A percentile compares a stretch with the other conserved stretches of the same genome.
Evolutionary conservation across 1,140 invertebrate species (phyloP).

Genomic region (Zelostemma sp.): DNA sequence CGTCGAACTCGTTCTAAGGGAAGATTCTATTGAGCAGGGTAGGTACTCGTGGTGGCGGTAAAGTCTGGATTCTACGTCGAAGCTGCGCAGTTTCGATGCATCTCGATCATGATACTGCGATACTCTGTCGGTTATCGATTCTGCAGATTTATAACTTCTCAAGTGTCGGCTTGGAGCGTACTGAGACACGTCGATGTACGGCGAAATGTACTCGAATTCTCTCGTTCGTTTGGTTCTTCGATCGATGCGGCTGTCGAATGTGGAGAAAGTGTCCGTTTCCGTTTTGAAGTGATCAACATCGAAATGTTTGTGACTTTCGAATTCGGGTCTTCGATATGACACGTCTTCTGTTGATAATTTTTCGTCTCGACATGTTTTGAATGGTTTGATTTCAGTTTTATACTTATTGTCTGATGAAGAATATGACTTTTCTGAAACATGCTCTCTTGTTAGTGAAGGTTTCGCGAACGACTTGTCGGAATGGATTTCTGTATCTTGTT

Average conservation of each 20-base stretch:
- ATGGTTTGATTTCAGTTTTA: not conserved
- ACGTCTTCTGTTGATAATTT: not conserved
- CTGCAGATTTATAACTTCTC: slow-evolving; percentile 35
- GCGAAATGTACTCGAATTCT: slow-evolving; percentile 5
- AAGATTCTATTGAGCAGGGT: slow-evolving; percentile 6
- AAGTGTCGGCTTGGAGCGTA: slow-evolving; percentile 4
- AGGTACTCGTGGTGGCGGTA: slow-evolving; percentile 8
- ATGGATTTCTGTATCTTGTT: not conserved
- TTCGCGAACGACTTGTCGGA: not conserved
- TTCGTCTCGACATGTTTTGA: not conserved
- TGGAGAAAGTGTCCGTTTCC: not conserved
- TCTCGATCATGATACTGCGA: slow-evolving; percentile 7
- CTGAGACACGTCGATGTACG: not conserved
- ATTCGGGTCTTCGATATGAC: not conserved
- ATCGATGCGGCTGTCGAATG: not conserved
- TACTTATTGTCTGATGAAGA: not conserved
- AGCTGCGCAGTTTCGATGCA: not conserved
- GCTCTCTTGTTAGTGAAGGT: not conserved
- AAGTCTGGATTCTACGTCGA: not conserved
- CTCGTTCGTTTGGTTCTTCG: slow-evolving; percentile 1
- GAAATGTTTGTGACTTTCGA: not conserved
- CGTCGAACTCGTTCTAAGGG: slow-evolving; percentile 12
- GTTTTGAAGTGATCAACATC: not conserved
- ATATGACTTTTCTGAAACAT: not conserved
- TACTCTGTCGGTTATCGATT: slow-evolving; percentile 18